phyloP scores from a whole-genome alignment of 2,888 invertebrate genomes.

The Hemistola chrysoprasaria region DNA sequence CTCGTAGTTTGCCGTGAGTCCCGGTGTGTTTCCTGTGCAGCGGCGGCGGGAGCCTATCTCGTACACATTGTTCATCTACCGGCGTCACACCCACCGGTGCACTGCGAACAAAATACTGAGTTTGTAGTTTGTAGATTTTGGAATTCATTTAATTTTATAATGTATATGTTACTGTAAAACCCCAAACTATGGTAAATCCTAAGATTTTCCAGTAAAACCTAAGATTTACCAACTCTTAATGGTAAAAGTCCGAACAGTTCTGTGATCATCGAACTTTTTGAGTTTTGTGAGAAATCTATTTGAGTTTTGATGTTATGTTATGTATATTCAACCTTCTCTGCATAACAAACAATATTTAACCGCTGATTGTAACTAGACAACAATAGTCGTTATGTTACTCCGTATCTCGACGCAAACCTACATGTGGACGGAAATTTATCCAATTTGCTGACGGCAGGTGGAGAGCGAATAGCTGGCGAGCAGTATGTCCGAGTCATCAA shows the following conservation, averaged over 20 bases:
- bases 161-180: no score
- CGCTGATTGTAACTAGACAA: slow-evolving; percentile 3
- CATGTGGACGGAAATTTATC: slow-evolving; percentile 25
- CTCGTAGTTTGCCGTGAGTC: slow-evolving; percentile 40
- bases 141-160: no score
- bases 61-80: slow-evolving; percentile 45
- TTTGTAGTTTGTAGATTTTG: no score
- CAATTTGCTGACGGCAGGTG: slow-evolving; percentile 30
- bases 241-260: no score
- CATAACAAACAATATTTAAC: no score
- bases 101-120: slow-evolving; percentile 38
- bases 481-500: slow-evolving; percentile 32
- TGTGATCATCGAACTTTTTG: no score
- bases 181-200: no score
- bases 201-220: no score
- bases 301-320: no score
- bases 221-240: no score
- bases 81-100: neutral
- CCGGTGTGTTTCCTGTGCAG: slow-evolving; percentile 50
- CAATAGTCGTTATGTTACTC: slow-evolving; percentile 5
- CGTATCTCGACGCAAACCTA: slow-evolving; percentile 13
- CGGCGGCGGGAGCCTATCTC: slow-evolving; percentile 39
- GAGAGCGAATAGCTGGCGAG: slow-evolving; percentile 23
- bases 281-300: no score
- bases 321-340: no score